Conservation (phyloP, 1,140 invertebrate genomes). For the Conus ventricosus region DNA sequence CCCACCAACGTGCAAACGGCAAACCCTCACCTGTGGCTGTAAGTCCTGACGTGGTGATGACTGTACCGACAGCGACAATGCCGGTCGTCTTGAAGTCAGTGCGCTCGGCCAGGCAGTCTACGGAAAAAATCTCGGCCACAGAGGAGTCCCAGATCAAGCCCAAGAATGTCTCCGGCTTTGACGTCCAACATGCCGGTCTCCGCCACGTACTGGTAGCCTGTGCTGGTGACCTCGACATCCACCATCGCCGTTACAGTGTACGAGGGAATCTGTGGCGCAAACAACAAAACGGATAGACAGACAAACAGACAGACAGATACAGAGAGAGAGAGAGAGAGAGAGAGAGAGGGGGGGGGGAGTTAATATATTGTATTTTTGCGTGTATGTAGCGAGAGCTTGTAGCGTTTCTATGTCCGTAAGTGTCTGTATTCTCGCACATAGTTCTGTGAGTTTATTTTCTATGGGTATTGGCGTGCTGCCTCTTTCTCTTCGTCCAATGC, state of each 20-base stretch:
- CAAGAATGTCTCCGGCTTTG: constrained; percentile 44
- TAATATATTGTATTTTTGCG: neutral
- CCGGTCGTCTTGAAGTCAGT: neutral
- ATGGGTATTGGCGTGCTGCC: neutral
- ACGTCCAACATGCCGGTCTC: constrained; percentile 36
- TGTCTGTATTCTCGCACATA: neutral
- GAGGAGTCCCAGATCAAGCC: neutral
- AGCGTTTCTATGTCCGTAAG: neutral
- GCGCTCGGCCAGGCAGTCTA: neutral
- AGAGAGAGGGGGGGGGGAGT: neutral
- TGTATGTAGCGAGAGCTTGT: neutral
- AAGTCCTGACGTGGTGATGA: neutral
- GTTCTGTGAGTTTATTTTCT: neutral
- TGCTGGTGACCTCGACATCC: neutral
- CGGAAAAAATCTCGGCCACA: neutral
- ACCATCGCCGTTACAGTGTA: constrained; percentile 29
- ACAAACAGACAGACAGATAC: neutral
- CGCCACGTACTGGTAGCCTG: constrained; percentile 41
- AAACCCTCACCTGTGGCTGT: constrained; percentile 2
- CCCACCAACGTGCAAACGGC: neutral
- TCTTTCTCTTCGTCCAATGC: neutral
- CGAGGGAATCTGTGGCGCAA: neutral
- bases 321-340: neutral
- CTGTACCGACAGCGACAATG: neutral
- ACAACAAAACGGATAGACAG: neutral